A percentile compares a stretch with the other conserved stretches of the same genome.
These are phyloP conservation scores for Hyposoter dolosus DNA, from an alignment of 2,888 invertebrate genomes.

Conservation along the genomic window DNA sequence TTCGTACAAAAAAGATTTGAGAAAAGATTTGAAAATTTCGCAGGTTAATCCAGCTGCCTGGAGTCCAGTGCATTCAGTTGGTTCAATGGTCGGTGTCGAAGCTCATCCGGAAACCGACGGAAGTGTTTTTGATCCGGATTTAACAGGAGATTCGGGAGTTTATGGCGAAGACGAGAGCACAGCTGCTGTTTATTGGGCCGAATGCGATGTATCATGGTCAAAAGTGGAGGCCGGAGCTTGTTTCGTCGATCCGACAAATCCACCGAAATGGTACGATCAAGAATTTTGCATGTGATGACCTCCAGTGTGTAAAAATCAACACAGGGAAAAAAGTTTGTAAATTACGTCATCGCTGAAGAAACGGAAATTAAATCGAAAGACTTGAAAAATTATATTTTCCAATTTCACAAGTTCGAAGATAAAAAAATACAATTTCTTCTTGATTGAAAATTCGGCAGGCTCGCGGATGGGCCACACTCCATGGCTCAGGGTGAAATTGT, in stretches of 20 bases:
- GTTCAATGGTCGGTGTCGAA: constrained; percentile 93
- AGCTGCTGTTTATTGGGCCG: constrained; percentile 91
- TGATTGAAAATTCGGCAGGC: constrained; percentile 70
- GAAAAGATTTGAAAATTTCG: constrained; percentile 18
- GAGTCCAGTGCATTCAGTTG: constrained; percentile 95
- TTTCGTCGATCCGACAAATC: constrained; percentile 89
- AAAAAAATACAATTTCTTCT: neutral
- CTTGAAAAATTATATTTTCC: too few relatives aligned
- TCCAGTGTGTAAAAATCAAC: neutral
- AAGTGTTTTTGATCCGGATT: constrained; percentile 91
- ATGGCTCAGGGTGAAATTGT: constrained; percentile 88
- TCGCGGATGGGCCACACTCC: constrained; percentile 86
- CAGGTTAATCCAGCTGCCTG: constrained; percentile 91
- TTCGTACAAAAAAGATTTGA: neutral
- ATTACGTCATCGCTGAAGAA: neutral
- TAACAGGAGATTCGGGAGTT: constrained; percentile 90
- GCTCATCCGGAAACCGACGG: constrained; percentile 95
- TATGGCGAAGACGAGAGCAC: constrained; percentile 92
- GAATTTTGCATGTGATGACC: neutral
- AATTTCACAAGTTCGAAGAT: too few relatives aligned
- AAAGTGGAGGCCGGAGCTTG: constrained; percentile 94
- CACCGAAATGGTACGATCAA: constrained; percentile 90
- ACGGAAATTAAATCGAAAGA: too few relatives aligned
- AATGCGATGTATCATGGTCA: constrained; percentile 93
- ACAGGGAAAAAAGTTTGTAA: neutral